These are phyloP conservation scores for Coregonus sp. DNA, from an alignment of 2,797 vertebrate genomes.

Conservation along the genomic window DNA sequence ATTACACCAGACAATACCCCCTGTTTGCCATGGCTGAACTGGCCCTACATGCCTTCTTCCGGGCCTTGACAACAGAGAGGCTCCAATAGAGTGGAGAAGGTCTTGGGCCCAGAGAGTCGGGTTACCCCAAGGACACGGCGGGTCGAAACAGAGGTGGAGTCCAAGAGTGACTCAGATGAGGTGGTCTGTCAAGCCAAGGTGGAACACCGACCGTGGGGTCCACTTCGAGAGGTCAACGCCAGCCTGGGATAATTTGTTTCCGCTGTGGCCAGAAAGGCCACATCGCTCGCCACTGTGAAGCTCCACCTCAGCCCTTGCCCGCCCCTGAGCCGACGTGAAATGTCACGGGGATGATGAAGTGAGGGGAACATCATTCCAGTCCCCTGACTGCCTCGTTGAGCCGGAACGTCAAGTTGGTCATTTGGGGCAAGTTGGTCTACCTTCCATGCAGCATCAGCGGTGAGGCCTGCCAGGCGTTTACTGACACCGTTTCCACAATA, in stretches of 20 bases:
- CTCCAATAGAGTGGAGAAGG: too few relatives aligned
- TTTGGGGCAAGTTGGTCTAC: not conserved
- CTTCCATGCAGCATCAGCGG: not conserved
- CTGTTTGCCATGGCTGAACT: too few relatives aligned
- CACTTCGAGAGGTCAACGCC: too few relatives aligned
- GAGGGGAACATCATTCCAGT: not conserved
- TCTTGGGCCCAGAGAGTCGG: too few relatives aligned
- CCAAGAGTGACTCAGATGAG: not conserved
- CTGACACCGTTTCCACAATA: conserved; percentile 9
- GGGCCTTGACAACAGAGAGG: not conserved
- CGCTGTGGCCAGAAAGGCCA: not conserved
- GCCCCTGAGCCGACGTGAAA: not conserved
- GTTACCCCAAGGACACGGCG: not conserved
- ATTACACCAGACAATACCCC: not conserved
- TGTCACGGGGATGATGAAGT: not conserved
- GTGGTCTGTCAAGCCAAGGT: not conserved
- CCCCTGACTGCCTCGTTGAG: not conserved
- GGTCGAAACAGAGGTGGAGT: not conserved
- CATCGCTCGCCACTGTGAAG: not conserved
- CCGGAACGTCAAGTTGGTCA: not conserved
- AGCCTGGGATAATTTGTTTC: not conserved
- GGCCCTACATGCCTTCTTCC: not conserved
- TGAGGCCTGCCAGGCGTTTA: not conserved
- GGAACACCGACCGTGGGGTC: too few relatives aligned
- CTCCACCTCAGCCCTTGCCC: not conserved